Percentiles rank a stretch among this genome's conserved stretches.
These are phyloP conservation scores for Hydraecia micacea DNA, from an alignment of 2,888 invertebrate genomes.

Conservation along the genomic window DNA sequence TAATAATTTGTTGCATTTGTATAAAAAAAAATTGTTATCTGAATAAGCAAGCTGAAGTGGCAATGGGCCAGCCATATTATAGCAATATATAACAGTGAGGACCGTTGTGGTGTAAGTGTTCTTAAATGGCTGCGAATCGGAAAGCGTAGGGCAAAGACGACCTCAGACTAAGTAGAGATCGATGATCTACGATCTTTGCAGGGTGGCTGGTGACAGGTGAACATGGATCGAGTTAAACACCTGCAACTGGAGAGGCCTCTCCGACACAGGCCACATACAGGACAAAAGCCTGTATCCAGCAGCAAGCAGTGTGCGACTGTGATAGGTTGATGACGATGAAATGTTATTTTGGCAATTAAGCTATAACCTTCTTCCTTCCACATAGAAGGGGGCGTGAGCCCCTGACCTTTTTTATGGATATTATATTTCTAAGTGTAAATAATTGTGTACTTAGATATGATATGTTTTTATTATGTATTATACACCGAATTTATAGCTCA, in stretches of 20 bases:
- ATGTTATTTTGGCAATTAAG: not conserved
- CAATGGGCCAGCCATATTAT: not conserved
- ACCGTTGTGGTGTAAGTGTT: not conserved
- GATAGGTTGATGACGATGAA: not conserved
- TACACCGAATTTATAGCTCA: constrained; percentile 1
- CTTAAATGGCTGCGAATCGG: not conserved
- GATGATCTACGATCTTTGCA: not conserved
- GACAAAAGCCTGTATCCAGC: not conserved
- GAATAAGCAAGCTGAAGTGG: not conserved
- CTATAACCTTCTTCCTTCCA: not conserved
- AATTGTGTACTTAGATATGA: not conserved
- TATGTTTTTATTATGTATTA: not conserved
- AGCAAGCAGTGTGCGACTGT: not conserved
- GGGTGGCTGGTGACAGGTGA: not conserved
- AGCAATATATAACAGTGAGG: not conserved
- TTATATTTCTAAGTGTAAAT: not conserved
- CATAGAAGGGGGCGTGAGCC: not conserved
- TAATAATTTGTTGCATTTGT: not conserved
- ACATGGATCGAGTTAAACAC: not conserved
- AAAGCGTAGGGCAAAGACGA: not conserved
- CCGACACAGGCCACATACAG: not conserved
- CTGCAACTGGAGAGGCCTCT: not conserved
- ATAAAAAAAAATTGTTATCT: not conserved
- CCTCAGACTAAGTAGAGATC: not conserved
- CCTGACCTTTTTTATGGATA: not conserved